Percentiles rank a stretch among this genome's conserved stretches.
phyloP scores from a whole-genome alignment of 2,797 vertebrate species.

The Scolopax bukidnonensis region DNA sequence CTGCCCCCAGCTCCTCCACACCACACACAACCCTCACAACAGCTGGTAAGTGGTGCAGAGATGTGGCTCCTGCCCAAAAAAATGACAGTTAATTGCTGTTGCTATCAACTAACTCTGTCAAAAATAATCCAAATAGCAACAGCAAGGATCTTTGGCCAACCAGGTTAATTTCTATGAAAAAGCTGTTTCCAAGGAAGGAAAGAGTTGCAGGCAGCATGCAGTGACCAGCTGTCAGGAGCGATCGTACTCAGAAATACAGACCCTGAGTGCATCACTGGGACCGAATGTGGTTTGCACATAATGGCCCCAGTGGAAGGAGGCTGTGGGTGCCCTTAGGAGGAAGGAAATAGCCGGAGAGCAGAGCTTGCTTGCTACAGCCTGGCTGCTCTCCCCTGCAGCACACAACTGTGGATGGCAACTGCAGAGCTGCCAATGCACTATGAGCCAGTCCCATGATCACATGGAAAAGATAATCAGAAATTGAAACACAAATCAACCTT shows the following conservation, averaged over 20 bases:
- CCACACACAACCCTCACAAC: background rate
- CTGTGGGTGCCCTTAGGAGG: accelerated
- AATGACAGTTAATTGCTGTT: background rate
- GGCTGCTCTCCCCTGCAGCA: background rate
- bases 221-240: background rate
- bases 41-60: background rate
- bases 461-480: background rate
- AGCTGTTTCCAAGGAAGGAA: background rate
- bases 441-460: background rate
- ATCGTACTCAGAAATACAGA: background rate
- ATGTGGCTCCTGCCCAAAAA: background rate
- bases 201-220: background rate
- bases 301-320: background rate
- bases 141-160: background rate
- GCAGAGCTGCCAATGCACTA: background rate
- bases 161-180: background rate
- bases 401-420: background rate
- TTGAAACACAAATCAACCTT: background rate
- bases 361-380: background rate
- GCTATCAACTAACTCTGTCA: background rate
- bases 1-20: background rate
- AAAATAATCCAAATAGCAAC: background rate
- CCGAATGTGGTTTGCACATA: background rate
- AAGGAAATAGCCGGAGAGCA: background rate
- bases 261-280: accelerated